phyloP scores from a whole-genome alignment of 2,888 invertebrate species.

The Boloria euphrosyne region DNA sequence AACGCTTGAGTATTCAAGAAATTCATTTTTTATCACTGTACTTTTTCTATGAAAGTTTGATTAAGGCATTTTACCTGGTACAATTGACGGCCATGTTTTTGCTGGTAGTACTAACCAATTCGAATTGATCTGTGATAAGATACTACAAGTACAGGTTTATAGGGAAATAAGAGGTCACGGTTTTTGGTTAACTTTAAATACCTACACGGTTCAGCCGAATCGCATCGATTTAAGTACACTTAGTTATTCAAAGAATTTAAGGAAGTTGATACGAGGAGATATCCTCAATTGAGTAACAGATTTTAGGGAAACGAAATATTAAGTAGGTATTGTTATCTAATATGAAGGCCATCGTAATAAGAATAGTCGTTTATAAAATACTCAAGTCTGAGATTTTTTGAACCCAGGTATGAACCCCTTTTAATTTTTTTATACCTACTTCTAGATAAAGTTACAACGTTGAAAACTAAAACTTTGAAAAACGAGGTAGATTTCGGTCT shows the following conservation, averaged over 20 bases:
- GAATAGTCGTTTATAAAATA: no score
- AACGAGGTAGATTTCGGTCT: no score
- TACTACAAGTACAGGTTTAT: not conserved
- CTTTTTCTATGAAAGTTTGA: slow-evolving; percentile 50
- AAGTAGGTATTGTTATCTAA: no score
- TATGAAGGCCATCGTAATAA: no score
- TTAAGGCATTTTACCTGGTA: slow-evolving; percentile 57
- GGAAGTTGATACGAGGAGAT: slow-evolving; percentile 47
- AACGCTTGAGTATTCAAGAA: slow-evolving; percentile 40
- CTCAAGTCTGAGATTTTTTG: no score
- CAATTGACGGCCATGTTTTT: slow-evolving; percentile 54
- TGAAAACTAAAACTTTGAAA: no score
- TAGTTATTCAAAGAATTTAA: slow-evolving; percentile 61
- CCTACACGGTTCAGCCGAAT: slow-evolving; percentile 52
- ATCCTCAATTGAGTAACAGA: not conserved
- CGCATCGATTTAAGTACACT: slow-evolving; percentile 62
- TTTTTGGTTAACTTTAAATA: slow-evolving; percentile 43
- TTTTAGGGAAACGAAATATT: no score
- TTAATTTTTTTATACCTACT: no score
- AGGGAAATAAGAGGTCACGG: slow-evolving; percentile 33
- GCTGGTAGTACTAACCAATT: slow-evolving; percentile 41
- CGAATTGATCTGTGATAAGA: slow-evolving; percentile 39
- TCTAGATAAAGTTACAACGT: no score
- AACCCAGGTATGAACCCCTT: no score
- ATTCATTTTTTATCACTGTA: slow-evolving; percentile 42